phyloP scores from a whole-genome alignment of 2,113 vertebrate genomes.

The Cephalopholis sonnerati region DNA sequence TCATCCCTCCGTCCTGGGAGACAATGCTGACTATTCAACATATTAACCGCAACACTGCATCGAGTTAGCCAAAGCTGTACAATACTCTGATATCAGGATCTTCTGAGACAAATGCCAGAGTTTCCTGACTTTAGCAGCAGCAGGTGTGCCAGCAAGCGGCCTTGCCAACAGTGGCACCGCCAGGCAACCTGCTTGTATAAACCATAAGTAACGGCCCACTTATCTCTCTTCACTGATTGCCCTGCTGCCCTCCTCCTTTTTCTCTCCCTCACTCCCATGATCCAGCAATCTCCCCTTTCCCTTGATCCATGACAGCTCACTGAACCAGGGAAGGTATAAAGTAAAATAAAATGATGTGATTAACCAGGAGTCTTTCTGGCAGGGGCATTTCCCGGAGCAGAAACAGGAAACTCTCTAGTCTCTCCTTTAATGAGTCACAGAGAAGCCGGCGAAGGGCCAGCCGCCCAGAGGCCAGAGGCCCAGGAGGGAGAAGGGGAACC shows the following conservation, averaged over 20 bases:
- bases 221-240: neutral
- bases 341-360: slow-evolving; percentile 54
- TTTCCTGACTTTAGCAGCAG: neutral
- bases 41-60: slow-evolving; percentile 7
- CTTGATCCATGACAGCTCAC: slow-evolving; percentile 11
- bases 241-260: neutral
- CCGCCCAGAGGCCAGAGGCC: slow-evolving; percentile 44
- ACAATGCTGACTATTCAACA: slow-evolving; percentile 29
- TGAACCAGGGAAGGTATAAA: slow-evolving; percentile 32
- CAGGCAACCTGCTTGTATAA: neutral
- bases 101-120: neutral
- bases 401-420: slow-evolving; percentile 59
- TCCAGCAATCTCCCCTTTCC: neutral
- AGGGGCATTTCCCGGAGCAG: slow-evolving; percentile 20
- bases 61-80: neutral
- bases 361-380: slow-evolving; percentile 47
- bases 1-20: slow-evolving; percentile 9
- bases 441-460: slow-evolving; percentile 27
- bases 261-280: neutral
- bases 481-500: slow-evolving; percentile 40
- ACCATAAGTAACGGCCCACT: neutral
- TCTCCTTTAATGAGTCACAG: slow-evolving; percentile 71
- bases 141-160: neutral
- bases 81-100: neutral
- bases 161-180: neutral